Evolutionary conservation across 2,113 vertebrate species (phyloP), one percentile per base, ranked within the genome.

Genomic region (Phylloscopus trochiloides): DNA sequence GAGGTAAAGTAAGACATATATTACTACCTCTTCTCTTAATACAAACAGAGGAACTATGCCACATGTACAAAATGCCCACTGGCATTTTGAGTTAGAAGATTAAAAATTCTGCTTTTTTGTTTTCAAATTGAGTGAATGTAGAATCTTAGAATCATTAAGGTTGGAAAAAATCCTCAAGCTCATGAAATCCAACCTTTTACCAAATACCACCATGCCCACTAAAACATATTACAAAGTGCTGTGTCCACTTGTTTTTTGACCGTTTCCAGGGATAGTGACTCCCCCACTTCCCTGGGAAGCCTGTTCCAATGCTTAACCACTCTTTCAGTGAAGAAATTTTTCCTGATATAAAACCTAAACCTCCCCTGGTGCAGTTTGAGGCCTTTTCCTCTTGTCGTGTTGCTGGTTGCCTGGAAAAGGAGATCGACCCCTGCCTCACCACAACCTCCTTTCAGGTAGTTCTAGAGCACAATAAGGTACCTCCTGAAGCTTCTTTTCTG

Each of bases 371-470:
- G 29, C 29, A 48, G 5, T 28, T 13, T 51, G 47, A 71, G 12
- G 13, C 20, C 20, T 36, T 72, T 45, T 43, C 47, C 21, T 45
- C 29, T 55, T 74, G 10, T n/a, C 42, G 50, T 48, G 9, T 74
- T 42, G 42, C 42, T 66, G 12, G 10, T 31, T 57, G 24, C 25
- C 24, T 42, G 71, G 20, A 50, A 25, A 31, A 75, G 8, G n/a
- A 48, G 34, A 50, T 29, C 1, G 0, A 31, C 29, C 24, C 13
- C 16, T 20, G 6, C 16, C 19, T 66, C 1, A 0, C 19, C 16
- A 48, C 34, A 24, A 2, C 10, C 19, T 85, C 42, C 19, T 40
- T 65, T 40, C 50, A 40, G 34, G 19, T 29, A 13, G 34, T 19
- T 42, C 19, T 48, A 17, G 42, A 55, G 25, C 29, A 24, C 57